phyloP scores from a whole-genome alignment of 2,113 vertebrate species.

The Otolemur garnettii region DNA sequence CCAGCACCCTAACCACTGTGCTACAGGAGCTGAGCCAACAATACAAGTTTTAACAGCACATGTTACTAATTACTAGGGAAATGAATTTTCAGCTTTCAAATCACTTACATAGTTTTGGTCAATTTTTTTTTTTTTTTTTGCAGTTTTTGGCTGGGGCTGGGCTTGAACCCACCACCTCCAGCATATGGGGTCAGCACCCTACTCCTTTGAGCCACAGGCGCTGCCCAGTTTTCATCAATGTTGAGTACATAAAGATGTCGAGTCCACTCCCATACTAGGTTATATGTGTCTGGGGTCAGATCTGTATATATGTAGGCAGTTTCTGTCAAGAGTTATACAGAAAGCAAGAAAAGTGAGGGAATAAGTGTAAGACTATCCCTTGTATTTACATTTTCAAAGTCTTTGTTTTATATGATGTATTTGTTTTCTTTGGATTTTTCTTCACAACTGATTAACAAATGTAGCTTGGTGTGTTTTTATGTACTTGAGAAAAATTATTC shows the following conservation, averaged over 20 bases:
- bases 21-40: neutral
- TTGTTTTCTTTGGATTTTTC: neutral
- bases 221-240: neutral
- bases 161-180: too few species aligned
- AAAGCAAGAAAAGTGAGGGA: neutral
- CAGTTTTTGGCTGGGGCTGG: too few species aligned
- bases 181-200: too few species aligned
- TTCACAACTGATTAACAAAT: neutral
- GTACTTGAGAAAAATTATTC: neutral
- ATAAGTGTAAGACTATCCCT: neutral
- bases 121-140: too few species aligned
- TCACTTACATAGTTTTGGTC: neutral
- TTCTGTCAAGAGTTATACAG: neutral
- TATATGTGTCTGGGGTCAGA: neutral
- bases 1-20: too few species aligned
- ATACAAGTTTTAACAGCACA: neutral
- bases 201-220: too few species aligned
- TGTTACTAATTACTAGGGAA: constrained; percentile 37
- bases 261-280: neutral
- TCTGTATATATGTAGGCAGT: neutral
- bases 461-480: neutral
- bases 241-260: neutral
- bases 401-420: constrained; percentile 1
- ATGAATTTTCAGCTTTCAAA: neutral
- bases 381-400: neutral